Evolutionary conservation across 92 coral and sea anemone genomes (phyloP), one percentile per base, ranked within the genome.

Genomic region (Scolanthus callimorphus): DNA sequence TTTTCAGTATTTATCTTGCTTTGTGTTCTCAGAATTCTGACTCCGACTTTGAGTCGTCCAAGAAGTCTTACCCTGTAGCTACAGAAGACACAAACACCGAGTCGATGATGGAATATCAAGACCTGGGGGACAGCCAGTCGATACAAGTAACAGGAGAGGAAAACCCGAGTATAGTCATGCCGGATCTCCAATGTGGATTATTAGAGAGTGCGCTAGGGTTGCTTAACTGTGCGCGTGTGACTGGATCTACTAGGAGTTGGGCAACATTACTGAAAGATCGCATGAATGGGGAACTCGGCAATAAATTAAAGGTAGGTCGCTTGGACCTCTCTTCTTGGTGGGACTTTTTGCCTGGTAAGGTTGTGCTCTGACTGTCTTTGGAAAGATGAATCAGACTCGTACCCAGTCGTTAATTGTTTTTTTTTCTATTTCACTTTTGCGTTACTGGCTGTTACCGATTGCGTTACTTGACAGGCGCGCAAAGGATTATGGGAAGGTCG

Each of bases 141-240:
- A 43, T 68, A 22, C 65, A 56, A 37, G 24, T 68, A 11, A 0
- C 50, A 11, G 53, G 21, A 15, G 48, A 45, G 17, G 38, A 20
- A 27, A 49, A 17, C 25, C 17, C 17, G 52, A 19, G 26, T 10
- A 48, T 55, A 0, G 30, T 29, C 17, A 55, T 73, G 55, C 82
- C 83, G 1, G 41, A 27, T 8, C 77, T 74, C 28, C 83, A 87
- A 34, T 51, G 62, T 29, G 38, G 71, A 65, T 44, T 87, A 59
- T 51, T 73, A 25, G 95, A 87, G 46, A 76, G 89, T 38, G 52
- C 67, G 13, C 52, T 60, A 27, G 95, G 95, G 19, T 2, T 82
- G 49, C 44, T 77, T 22, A 87, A 87, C 62, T 59, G n/a, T n/a
- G n/a, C n/a, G n/a, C n/a, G n/a, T n/a, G n/a, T n/a, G n/a, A n/a